phyloP scores from a whole-genome alignment of 2,113 vertebrate genomes.

The Odobenus rosmarus region DNA sequence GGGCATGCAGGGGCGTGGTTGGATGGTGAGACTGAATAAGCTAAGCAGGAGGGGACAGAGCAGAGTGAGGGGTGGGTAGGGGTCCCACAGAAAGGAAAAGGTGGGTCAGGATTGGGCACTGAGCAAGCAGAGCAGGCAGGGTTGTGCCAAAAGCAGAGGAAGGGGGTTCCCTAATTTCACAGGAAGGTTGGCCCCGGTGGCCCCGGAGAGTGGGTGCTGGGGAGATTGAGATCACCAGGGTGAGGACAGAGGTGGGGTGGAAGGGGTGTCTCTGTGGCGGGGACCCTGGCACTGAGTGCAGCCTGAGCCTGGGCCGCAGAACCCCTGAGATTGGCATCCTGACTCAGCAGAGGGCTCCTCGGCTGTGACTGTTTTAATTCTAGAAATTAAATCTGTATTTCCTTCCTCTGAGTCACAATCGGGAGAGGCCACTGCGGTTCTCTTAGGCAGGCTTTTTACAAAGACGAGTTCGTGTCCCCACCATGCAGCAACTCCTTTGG shows the following conservation, averaged over 20 bases:
- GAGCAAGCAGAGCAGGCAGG: too few species aligned
- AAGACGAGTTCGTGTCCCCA: neutral
- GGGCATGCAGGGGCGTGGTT: neutral
- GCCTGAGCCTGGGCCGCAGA: neutral
- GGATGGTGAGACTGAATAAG: neutral
- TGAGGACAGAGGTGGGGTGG: neutral
- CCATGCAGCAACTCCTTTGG: accelerated
- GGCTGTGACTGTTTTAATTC: neutral
- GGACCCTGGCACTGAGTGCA: neutral
- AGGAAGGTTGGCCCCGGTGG: neutral
- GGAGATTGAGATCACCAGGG: too few species aligned
- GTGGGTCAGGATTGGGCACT: neutral
- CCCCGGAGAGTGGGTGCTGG: neutral
- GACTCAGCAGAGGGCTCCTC: neutral
- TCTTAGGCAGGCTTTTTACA: neutral
- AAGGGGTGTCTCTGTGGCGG: neutral
- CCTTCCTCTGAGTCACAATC: neutral
- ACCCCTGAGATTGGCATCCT: too few species aligned
- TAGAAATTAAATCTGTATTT: neutral
- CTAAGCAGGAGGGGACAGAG: neutral
- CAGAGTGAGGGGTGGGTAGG: accelerated
- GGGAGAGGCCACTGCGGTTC: neutral
- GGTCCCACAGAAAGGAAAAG: neutral
- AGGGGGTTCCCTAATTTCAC: neutral
- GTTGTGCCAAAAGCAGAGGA: neutral